phyloP scores from a whole-genome alignment of 1,140 invertebrate species.

The Homalodisca vitripennis region DNA sequence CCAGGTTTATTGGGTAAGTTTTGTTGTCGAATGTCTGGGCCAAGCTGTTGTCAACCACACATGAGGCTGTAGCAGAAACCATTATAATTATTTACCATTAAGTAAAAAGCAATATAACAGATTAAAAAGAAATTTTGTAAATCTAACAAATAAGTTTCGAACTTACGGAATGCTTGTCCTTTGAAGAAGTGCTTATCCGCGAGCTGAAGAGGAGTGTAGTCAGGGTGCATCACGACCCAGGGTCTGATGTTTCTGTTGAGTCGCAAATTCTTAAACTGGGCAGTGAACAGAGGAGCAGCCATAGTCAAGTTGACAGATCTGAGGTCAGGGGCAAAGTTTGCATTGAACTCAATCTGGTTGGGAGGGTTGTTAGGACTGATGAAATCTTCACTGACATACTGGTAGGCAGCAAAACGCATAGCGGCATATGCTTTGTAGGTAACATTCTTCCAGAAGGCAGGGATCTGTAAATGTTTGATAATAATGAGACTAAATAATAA shows the following conservation, averaged over 20 bases:
- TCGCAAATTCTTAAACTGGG: conserved; percentile 48
- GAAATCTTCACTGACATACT: conserved; percentile 38
- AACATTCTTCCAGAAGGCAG: conserved; percentile 37
- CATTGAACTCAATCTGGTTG: conserved; percentile 52
- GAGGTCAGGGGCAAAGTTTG: conserved; percentile 48
- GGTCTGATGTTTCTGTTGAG: conserved; percentile 44
- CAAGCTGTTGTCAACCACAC: no score
- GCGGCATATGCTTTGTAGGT: conserved; percentile 39
- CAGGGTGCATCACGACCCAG: conserved; percentile 50
- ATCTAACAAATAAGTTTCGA: no score
- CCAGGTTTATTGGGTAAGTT: conserved; percentile 54
- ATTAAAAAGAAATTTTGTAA: no score
- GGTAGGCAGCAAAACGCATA: conserved; percentile 32
- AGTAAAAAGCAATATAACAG: no score
- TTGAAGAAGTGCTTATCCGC: conserved; percentile 41
- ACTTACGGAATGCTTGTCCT: conserved; percentile 24
- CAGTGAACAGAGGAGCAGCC: conserved; percentile 47
- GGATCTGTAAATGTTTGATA: conserved; percentile 21
- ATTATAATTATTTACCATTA: no score
- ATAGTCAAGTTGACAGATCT: conserved; percentile 50
- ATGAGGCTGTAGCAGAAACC: no score
- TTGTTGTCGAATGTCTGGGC: no score
- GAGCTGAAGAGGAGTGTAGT: conserved; percentile 46
- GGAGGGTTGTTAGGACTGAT: conserved; percentile 40
- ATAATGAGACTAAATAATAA: no score